Base-by-base conservation (phyloP, 2,888 invertebrate species). In the Cheilosia variabilis region DNA sequence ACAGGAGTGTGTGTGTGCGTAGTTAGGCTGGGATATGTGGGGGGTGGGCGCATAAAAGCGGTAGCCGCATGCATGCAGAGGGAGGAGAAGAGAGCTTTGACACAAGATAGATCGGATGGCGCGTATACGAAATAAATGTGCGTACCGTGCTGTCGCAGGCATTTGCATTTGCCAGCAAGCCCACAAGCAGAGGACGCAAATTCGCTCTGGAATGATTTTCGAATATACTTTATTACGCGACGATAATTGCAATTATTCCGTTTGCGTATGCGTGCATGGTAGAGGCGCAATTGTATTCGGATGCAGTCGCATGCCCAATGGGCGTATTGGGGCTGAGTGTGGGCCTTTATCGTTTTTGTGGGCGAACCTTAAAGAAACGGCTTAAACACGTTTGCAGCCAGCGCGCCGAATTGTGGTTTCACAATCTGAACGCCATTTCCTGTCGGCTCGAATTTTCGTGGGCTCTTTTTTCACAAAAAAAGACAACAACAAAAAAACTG, bases 271-370 rank as follows among this genome's bases (percentile, higher is more conserved):
- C 76, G 75, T 80, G 79, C 43, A 37, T 45, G 47, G 34, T 60
- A 60, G 15, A 43, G 63, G 57, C 62, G 72, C 72, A 86, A 81
- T 80, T 80, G 76, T 80, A 76, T 68, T 86, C 52, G 52, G 68
- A 72, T 81, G 66, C 76, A 80, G 58, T 80, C 69, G 65, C 71
- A 76, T 45, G 66, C 58, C 72, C 76, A 68, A 81, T 86, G 81
- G 86, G 86, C 86, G 86, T 86, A 86, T 81, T 86, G 86, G 53
- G 86, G 81, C 76, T 81, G 86, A 86, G 86, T 86, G 86, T 86
- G 86, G 86, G 86, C 86, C 86, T 86, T 86, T 86, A 86, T 86
- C 86, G 81, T 81, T 86, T 86, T 86, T 81, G 86, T 86, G 86
- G 86, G 86, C 86, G 86, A 86, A 81, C 81, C 86, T 76, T 86